A percentile compares a stretch with the other conserved stretches of the same genome.
Evolutionary conservation across 2,113 vertebrate genomes (phyloP).

Genomic region (Larimichthys polyactis): DNA sequence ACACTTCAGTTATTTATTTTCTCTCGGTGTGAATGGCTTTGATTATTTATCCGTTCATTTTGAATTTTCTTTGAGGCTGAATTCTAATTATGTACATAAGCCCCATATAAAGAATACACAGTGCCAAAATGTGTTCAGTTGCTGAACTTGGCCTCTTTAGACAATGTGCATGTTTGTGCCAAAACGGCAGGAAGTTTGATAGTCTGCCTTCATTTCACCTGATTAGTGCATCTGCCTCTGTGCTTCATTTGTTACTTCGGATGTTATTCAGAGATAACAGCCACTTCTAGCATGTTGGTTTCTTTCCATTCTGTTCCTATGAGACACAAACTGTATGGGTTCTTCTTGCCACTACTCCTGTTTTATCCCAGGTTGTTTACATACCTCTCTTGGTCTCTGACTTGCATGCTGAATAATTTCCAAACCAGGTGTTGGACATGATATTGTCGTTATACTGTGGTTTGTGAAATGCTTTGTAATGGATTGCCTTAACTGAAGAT

Average conservation of each 20-base stretch:
- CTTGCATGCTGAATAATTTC: conserved; percentile 86
- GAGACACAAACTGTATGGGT: conserved; percentile 68
- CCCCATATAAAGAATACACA: conserved; percentile 48
- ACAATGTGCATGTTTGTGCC: conserved; percentile 82
- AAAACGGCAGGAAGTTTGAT: conserved; percentile 68
- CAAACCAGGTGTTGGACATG: conserved; percentile 82
- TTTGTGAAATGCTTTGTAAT: conserved; percentile 88
- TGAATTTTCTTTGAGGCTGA: conserved; percentile 59
- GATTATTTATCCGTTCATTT: conserved; percentile 35
- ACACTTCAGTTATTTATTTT: conserved; percentile 22
- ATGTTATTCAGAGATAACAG: conserved; percentile 61
- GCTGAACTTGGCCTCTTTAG: conserved; percentile 69
- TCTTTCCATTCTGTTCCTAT: conserved; percentile 62
- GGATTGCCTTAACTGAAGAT: conserved; percentile 86
- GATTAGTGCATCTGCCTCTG: conserved; percentile 54
- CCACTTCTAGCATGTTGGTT: conserved; percentile 73
- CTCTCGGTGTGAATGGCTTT: conserved; percentile 38
- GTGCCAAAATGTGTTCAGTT: conserved; percentile 70
- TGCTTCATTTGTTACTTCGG: conserved; percentile 59
- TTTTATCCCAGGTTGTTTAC: conserved; percentile 78
- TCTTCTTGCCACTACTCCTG: conserved; percentile 73
- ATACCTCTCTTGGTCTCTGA: conserved; percentile 81
- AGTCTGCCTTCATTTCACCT: conserved; percentile 58
- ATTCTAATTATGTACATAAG: conserved; percentile 74
- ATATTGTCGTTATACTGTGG: conserved; percentile 83